These are phyloP conservation scores for Microvelia longipes DNA, from an alignment of 1,140 invertebrate genomes.

Conservation along the genomic window DNA sequence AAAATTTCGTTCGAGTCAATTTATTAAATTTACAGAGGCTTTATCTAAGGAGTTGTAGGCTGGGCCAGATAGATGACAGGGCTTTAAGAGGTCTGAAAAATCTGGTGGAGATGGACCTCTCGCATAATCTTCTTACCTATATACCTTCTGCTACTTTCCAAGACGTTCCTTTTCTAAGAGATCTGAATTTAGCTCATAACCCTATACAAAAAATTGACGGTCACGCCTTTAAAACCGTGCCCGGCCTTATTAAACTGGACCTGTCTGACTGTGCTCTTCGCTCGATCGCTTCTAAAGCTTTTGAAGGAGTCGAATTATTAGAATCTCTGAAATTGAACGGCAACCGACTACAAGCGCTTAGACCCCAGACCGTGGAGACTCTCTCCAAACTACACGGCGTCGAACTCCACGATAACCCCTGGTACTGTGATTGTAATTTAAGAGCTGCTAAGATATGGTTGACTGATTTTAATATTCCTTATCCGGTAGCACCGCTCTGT, in stretches of 20 bases:
- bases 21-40: slow-evolving; percentile 74
- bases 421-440: slow-evolving; percentile 76
- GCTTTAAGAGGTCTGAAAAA: slow-evolving; percentile 73
- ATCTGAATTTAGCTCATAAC: slow-evolving; percentile 62
- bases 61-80: slow-evolving; percentile 65
- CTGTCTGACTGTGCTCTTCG: slow-evolving; percentile 64
- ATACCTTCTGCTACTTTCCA: slow-evolving; percentile 63
- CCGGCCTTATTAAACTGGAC: slow-evolving; percentile 66
- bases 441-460: slow-evolving; percentile 71
- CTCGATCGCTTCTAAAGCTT: slow-evolving; percentile 57
- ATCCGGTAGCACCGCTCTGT: slow-evolving; percentile 57
- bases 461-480: slow-evolving; percentile 63
- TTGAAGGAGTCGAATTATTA: slow-evolving; percentile 56
- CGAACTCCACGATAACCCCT: slow-evolving; percentile 78
- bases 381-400: slow-evolving; percentile 59
- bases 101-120: slow-evolving; percentile 73
- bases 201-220: slow-evolving; percentile 61
- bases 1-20: slow-evolving; percentile 60
- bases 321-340: slow-evolving; percentile 66
- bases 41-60: slow-evolving; percentile 60
- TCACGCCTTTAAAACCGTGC: slow-evolving; percentile 55
- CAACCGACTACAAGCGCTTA: slow-evolving; percentile 56
- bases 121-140: slow-evolving; percentile 57
- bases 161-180: slow-evolving; percentile 60
- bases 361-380: slow-evolving; percentile 52